Percentiles rank a stretch among this genome's conserved stretches.
These are phyloP conservation scores for Buphagus erythrorhynchus DNA, from an alignment of 2,797 vertebrate genomes.

Conservation along the genomic window DNA sequence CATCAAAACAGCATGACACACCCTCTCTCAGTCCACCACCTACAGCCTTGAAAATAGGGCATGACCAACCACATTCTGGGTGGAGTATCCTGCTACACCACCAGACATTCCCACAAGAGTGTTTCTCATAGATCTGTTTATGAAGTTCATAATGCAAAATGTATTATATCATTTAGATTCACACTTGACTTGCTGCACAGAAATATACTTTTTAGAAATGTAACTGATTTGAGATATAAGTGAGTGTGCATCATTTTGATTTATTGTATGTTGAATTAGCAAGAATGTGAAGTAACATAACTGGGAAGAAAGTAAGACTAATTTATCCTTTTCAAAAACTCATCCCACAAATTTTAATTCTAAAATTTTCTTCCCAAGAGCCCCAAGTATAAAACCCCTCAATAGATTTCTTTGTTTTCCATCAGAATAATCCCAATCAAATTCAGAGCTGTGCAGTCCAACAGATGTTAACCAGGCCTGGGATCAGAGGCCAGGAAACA, in stretches of 20 bases:
- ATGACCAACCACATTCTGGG: rapidly evolving
- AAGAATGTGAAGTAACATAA: not conserved
- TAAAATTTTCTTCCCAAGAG: not conserved
- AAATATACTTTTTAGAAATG: not conserved
- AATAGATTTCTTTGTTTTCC: not conserved
- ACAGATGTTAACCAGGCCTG: not conserved
- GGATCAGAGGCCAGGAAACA: not conserved
- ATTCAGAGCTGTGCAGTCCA: not conserved
- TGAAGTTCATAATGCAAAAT: not conserved
- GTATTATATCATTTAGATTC: not conserved
- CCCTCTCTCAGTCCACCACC: not conserved
- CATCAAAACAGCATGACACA: not conserved
- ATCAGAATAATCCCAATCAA: not conserved
- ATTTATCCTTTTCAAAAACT: not conserved
- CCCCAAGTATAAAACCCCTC: not conserved
- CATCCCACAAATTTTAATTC: not conserved
- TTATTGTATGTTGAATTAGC: not conserved
- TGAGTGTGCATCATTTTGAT: not conserved
- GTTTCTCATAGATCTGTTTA: not conserved
- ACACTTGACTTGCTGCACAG: not conserved
- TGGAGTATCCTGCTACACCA: not conserved
- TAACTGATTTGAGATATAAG: not conserved
- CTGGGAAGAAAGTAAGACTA: not conserved
- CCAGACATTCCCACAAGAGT: not conserved
- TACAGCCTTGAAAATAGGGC: not conserved